Conservation (phyloP, 2,888 invertebrate genomes). For the Mamestra brassicae region DNA sequence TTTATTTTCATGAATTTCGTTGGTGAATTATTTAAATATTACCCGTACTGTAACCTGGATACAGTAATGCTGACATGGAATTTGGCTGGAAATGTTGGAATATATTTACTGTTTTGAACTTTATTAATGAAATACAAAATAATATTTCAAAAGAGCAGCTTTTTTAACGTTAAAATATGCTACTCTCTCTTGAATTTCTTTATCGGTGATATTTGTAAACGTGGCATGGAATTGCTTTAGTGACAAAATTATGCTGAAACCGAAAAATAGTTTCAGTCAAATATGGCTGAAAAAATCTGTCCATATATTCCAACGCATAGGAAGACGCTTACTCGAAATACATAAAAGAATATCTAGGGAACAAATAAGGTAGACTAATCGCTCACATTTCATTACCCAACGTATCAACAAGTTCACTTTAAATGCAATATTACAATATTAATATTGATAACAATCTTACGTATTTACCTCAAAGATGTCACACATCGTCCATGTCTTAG, state of each 20-base stretch:
- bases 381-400: constrained; percentile 78
- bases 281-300: constrained; percentile 60
- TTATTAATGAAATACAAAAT: constrained; percentile 9
- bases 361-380: constrained; percentile 78
- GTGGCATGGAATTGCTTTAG: not conserved
- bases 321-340: constrained; percentile 87
- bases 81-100: constrained; percentile 29
- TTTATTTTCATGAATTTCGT: constrained; percentile 40
- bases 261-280: constrained; percentile 42
- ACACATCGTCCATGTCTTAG: constrained; percentile 84
- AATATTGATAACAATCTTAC: constrained; percentile 89
- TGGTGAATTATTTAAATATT: constrained; percentile 42
- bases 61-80: constrained; percentile 16
- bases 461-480: constrained; percentile 88
- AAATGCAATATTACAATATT: constrained; percentile 81
- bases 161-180: not conserved
- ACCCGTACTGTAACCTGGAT: not conserved
- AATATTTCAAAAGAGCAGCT: not conserved
- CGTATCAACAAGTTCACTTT: constrained; percentile 84
- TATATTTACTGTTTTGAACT: constrained; percentile 8
- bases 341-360: constrained; percentile 83
- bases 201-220: constrained; percentile 8
- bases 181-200: not conserved
- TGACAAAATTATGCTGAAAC: constrained; percentile 7
- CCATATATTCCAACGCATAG: constrained; percentile 70